Evolutionary conservation across 2,888 invertebrate genomes (phyloP).

Genomic region (Atrina japonica): DNA sequence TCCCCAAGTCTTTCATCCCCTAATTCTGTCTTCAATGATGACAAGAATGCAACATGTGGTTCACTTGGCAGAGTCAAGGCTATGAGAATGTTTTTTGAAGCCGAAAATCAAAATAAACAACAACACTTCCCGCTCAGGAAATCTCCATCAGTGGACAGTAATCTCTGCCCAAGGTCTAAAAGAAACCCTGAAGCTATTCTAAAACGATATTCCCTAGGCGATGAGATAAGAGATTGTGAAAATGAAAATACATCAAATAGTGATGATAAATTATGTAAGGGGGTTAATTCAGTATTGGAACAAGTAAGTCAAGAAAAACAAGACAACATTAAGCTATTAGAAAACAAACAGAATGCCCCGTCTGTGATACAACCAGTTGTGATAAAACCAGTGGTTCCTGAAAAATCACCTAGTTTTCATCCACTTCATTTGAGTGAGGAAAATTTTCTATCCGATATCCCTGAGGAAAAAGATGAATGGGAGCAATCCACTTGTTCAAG

Average conservation of each 20-base stretch:
- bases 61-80: slow-evolving; percentile 63
- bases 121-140: slow-evolving; percentile 38
- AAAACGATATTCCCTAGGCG: slow-evolving; percentile 40
- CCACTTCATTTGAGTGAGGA: slow-evolving; percentile 68
- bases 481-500: slow-evolving; percentile 51
- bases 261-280: too few species aligned
- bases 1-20: slow-evolving; percentile 63
- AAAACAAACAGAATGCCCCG: background rate
- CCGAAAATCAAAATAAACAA: slow-evolving; percentile 51
- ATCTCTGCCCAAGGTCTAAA: slow-evolving; percentile 18
- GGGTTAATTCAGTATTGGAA: background rate
- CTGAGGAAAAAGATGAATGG: slow-evolving; percentile 66
- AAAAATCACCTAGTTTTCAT: slow-evolving; percentile 34
- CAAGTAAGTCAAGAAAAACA: background rate
- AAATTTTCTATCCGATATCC: slow-evolving; percentile 70
- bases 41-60: slow-evolving; percentile 53
- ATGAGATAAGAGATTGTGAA: slow-evolving; percentile 27
- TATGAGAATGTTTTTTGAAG: slow-evolving; percentile 66
- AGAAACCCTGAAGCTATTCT: slow-evolving; percentile 3
- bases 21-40: slow-evolving; percentile 57
- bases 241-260: slow-evolving; percentile 5
- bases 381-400: slow-evolving; percentile 16
- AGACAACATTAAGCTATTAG: background rate
- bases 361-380: background rate
- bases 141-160: slow-evolving; percentile 44